Percentiles rank a stretch among this genome's conserved stretches.
phyloP scores from a whole-genome alignment of 2,888 invertebrate genomes.

The Dryococelus australis region DNA sequence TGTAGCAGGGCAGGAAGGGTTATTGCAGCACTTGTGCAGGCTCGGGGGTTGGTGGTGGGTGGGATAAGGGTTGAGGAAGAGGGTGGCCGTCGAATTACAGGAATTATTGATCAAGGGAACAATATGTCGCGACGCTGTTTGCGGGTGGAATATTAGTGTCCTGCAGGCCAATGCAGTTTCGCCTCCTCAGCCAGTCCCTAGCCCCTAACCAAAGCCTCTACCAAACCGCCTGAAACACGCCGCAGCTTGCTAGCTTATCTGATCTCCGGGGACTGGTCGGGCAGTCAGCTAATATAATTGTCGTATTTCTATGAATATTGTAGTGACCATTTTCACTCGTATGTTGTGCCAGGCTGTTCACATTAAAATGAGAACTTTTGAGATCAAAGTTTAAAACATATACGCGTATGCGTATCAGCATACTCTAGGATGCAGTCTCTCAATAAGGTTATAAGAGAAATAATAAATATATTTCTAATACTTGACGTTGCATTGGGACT shows the following conservation, averaged over 20 bases:
- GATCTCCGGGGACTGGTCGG: no score
- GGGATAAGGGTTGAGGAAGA: neutral
- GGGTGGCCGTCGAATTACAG: neutral
- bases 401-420: no score
- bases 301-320: no score
- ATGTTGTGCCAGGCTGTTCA: no score
- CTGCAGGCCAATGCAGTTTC: neutral
- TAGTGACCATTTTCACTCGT: no score
- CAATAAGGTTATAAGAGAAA: no score
- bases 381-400: no score
- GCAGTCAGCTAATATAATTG: no score
- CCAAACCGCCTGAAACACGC: neutral
- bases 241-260: neutral
- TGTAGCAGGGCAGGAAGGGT: conserved; percentile 7
- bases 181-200: neutral
- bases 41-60: neutral
- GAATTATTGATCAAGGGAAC: conserved; percentile 28
- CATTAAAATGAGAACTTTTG: no score
- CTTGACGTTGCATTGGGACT: no score
- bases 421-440: no score
- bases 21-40: neutral
- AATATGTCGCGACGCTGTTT: conserved; percentile 23
- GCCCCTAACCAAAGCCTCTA: neutral
- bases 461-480: no score
- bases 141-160: conserved; percentile 5